Evolutionary conservation across 2,888 invertebrate species (phyloP).

Genomic region (Tuta absoluta): DNA sequence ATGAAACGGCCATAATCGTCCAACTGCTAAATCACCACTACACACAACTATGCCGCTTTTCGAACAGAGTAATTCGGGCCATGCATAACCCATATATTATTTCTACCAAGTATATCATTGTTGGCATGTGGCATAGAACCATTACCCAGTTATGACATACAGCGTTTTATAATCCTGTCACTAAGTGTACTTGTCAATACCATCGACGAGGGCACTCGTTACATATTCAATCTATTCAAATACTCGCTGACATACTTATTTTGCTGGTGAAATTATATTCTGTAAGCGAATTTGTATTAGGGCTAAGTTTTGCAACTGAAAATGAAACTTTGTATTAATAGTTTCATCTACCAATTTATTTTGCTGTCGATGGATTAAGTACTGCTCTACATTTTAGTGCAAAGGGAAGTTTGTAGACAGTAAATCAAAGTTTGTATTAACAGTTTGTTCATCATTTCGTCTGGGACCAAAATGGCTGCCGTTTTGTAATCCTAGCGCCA

Average conservation of each 20-base stretch:
- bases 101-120: too few species aligned
- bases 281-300: background rate
- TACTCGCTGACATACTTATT: slow-evolving; percentile 36
- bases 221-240: slow-evolving; percentile 63
- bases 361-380: slow-evolving; percentile 5
- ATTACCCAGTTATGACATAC: slow-evolving; percentile 45
- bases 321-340: slow-evolving; percentile 45
- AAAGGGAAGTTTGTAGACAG: slow-evolving; percentile 13
- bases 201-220: slow-evolving; percentile 48
- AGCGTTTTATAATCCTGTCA: slow-evolving; percentile 62
- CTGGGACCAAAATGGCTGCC: slow-evolving; percentile 52
- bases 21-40: too few species aligned
- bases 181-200: slow-evolving; percentile 75
- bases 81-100: too few species aligned
- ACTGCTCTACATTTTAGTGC: background rate
- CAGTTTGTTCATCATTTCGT: slow-evolving; percentile 54
- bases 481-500: slow-evolving; percentile 68
- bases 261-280: background rate
- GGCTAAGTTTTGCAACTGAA: slow-evolving; percentile 23
- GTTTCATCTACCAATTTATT: slow-evolving; percentile 41
- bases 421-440: slow-evolving; percentile 40
- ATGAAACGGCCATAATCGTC: too few species aligned
- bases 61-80: too few species aligned
- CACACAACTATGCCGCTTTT: too few species aligned
- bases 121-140: slow-evolving; percentile 42